phyloP scores from a whole-genome alignment of 2,113 vertebrate species.

The Paradoxurus hermaphroditus region DNA sequence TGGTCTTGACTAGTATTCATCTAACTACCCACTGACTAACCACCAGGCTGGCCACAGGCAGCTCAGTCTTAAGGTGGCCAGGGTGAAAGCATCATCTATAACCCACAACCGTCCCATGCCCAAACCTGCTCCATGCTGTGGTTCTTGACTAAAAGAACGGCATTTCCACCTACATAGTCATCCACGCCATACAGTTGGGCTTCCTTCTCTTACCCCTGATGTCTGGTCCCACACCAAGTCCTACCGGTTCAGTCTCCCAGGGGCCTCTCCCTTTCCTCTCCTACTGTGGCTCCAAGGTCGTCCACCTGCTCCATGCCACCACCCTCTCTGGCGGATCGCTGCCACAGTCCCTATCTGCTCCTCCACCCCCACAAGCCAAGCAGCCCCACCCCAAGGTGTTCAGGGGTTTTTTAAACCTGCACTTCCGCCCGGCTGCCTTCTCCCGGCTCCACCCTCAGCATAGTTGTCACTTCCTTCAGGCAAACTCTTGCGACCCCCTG shows the following conservation, averaged over 20 bases:
- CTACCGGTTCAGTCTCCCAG: not conserved
- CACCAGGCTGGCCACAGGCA: not conserved
- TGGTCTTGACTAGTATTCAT: not conserved
- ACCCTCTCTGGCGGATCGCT: not conserved
- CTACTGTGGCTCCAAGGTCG: not conserved
- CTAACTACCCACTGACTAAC: not conserved
- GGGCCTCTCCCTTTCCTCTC: not conserved
- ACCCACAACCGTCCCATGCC: too few species aligned
- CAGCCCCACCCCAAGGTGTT: rapidly evolving
- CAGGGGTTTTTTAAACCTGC: not conserved
- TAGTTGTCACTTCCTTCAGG: not conserved
- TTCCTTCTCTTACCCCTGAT: not conserved
- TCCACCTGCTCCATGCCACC: not conserved
- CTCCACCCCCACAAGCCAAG: not conserved
- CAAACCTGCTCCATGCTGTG: not conserved
- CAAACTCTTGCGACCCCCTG: not conserved
- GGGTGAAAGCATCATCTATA: not conserved
- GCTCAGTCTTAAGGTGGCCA: not conserved
- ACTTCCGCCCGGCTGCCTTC: not conserved
- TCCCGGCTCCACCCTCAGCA: not conserved
- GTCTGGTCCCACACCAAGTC: not conserved
- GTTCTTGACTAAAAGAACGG: not conserved
- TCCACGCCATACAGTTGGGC: not conserved
- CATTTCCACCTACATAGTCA: not conserved
- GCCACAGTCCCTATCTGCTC: not conserved